A percentile compares a stretch with the other conserved stretches of the same genome.
Evolutionary conservation across 2,113 vertebrate genomes (phyloP).

Genomic region (Cnemophilus loriae): DNA sequence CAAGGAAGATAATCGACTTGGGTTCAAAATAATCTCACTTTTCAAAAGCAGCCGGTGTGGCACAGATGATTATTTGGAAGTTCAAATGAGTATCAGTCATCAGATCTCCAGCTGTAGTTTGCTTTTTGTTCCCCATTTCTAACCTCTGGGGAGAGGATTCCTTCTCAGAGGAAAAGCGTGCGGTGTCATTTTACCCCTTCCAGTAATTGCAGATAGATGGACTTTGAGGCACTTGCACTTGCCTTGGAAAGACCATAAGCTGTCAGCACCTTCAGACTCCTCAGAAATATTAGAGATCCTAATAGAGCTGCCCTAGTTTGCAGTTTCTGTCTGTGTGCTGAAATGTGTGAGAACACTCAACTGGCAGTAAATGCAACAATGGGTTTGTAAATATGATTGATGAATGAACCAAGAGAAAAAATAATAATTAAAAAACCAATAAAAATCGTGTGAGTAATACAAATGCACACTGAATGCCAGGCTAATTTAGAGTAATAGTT

Average conservation of each 20-base stretch:
- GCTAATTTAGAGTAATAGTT: conserved; percentile 28
- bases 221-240: conserved; percentile 50
- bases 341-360: neutral
- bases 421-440: neutral
- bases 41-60: neutral
- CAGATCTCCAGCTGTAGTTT: neutral
- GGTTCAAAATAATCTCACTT: neutral
- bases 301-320: neutral
- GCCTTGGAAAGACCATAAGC: conserved; percentile 46
- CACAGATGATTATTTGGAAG: neutral
- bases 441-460: neutral
- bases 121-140: neutral
- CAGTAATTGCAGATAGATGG: conserved; percentile 20
- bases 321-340: conserved; percentile 17
- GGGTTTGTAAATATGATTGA: conserved; percentile 44
- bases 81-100: neutral
- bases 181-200: conserved; percentile 42
- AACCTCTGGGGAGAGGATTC: neutral
- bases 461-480: neutral
- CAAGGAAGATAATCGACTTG: accelerated
- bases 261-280: conserved; percentile 49
- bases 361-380: neutral
- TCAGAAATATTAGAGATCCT: conserved; percentile 42
- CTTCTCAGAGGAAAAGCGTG: neutral
- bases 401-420: conserved; percentile 7